These are phyloP conservation scores for Upupa epops DNA, from an alignment of 2,113 vertebrate species.

Conservation along the genomic window DNA sequence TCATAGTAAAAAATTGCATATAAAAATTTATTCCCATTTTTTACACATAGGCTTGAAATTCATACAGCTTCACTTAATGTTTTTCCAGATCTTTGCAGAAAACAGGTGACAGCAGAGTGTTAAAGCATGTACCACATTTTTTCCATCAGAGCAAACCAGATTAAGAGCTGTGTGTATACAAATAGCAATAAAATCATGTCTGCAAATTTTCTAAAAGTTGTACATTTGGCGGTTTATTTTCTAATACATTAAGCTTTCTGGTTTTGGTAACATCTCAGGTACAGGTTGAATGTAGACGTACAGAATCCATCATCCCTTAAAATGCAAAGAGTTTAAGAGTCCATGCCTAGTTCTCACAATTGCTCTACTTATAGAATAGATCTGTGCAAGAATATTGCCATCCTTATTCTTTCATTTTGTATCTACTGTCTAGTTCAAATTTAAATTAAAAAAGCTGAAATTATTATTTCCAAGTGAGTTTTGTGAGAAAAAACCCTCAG, in stretches of 20 bases:
- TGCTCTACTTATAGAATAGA: neutral
- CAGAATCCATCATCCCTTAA: neutral
- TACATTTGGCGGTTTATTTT: neutral
- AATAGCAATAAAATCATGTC: neutral
- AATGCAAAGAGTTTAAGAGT: neutral
- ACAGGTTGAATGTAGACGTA: neutral
- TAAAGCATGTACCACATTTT: neutral
- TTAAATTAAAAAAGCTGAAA: neutral
- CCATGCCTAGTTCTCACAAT: neutral
- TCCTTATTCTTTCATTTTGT: neutral
- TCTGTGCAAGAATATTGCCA: neutral
- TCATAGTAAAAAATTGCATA: slow-evolving; percentile 3
- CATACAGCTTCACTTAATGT: neutral
- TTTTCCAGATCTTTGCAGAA: neutral
- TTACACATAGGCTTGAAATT: neutral
- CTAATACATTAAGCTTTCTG: neutral
- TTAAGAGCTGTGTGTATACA: neutral
- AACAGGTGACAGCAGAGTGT: neutral
- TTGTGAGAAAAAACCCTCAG: neutral
- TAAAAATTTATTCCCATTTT: slow-evolving; percentile 52
- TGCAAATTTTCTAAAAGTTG: neutral
- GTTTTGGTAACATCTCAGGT: neutral
- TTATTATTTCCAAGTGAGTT: neutral
- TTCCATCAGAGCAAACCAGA: neutral
- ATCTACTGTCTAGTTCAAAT: neutral